Evolutionary conservation across 2,888 invertebrate species (phyloP), one percentile per base, ranked within the genome.

Genomic region (Lithophane leautieri): DNA sequence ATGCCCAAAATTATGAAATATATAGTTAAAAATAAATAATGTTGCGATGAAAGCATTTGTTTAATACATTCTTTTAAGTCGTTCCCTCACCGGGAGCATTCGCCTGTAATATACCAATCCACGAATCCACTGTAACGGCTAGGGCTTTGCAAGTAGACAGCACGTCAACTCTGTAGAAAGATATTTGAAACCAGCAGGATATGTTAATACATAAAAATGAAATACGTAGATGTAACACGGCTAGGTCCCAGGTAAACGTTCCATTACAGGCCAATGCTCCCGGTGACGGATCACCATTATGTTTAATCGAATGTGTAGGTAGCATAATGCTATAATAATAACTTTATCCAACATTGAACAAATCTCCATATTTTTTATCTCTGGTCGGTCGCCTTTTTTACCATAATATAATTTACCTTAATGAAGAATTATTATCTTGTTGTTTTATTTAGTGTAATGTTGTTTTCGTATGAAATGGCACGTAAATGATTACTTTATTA

Each of bases 321-420:
- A 42, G 19, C 8, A 50, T 9, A 77, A 74, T 78, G 58, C 58
- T 58, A 54, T 61, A 79, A 70, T 71, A 62, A 54, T 50, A 56
- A 22, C 40, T 62, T 50, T 52, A 34, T 44, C 16, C 12, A 60
- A 62, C 73, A 8, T 16, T 25, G 14, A 54, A 40, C 12, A 25
- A 34, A n/a, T 60, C 58, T 60, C 9, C 69, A 34, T n/a, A 42
- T 22, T 76, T 63, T 47, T 71, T 34, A 42, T 71, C n/a, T 22
- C 34, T 9, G 8, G 2, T 22, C 34, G 12, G 40, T 28, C 2
- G 1, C 0, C 4, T 42, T 63, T 52, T 34, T 79, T 19, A 52
- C 16, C 0, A 25, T 22, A 50, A 50, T 44, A 34, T 79, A 25
- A 71, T 77, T 79, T n/a, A 11, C 42, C 28, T 4, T 63, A 42